Percentiles rank a stretch among this genome's conserved stretches.
Evolutionary conservation across 2,888 invertebrate species (phyloP).

Genomic region (Marasmarcha lunaedactyla): DNA sequence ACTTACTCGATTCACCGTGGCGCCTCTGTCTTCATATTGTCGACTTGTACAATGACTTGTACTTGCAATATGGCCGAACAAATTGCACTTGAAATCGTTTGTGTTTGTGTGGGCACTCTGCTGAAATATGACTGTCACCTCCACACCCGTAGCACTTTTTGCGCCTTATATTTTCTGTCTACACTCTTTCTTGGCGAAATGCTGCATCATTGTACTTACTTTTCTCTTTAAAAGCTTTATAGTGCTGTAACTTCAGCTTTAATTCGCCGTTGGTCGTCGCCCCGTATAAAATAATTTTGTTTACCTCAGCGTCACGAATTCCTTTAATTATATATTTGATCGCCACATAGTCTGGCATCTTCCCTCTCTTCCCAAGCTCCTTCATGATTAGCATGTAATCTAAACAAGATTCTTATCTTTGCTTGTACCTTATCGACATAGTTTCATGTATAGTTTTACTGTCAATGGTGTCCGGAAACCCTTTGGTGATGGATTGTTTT

Average conservation of each 20-base stretch:
- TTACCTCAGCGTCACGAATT: conserved; percentile 13
- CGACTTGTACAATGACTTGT: not conserved
- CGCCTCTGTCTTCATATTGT: not conserved
- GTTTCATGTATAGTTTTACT: conserved; percentile 16
- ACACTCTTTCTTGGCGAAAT: not conserved
- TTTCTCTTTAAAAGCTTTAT: conserved; percentile 9
- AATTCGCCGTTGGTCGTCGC: conserved; percentile 11
- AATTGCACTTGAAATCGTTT: conserved; percentile 13
- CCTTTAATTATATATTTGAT: conserved; percentile 20
- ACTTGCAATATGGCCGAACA: conserved; percentile 12
- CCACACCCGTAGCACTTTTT: conserved; percentile 13
- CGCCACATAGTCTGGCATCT: conserved; percentile 17
- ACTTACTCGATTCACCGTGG: not conserved
- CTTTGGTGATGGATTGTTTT: conserved; percentile 11
- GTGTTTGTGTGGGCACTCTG: not conserved
- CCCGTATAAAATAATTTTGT: conserved; percentile 17
- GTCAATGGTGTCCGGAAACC: conserved; percentile 16
- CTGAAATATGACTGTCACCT: conserved; percentile 6
- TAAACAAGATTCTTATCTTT: conserved; percentile 9
- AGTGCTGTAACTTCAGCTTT: conserved; percentile 14
- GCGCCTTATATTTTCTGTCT: too few species aligned
- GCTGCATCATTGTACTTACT: conserved; percentile 1
- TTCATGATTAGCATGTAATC: conserved; percentile 19
- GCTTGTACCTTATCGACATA: conserved; percentile 14
- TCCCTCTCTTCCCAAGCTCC: conserved; percentile 16